A percentile compares a stretch with the other conserved stretches of the same genome.
Conservation (phyloP, 2,888 invertebrate species). For the Unio pictorum region DNA sequence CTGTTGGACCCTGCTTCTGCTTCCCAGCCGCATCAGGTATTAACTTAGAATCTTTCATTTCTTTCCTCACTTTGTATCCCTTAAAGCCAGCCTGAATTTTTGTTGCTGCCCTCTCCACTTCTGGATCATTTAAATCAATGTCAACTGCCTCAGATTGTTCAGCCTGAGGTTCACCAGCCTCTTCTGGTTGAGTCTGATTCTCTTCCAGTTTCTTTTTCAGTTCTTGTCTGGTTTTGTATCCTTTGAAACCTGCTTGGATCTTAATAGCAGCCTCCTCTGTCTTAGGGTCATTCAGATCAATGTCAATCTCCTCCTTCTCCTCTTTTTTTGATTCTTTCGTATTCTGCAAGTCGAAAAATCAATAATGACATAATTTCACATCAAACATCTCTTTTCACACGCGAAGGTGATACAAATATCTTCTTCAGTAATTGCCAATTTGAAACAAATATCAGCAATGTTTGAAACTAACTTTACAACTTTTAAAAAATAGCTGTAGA, state of each 20-base stretch:
- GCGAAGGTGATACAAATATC: too few species aligned
- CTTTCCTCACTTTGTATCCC: constrained; percentile 58
- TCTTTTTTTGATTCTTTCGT: constrained; percentile 10
- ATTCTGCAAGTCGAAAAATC: constrained; percentile 4
- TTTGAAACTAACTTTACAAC: too few species aligned
- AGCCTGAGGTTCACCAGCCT: neutral
- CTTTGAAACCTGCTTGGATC: constrained; percentile 67
- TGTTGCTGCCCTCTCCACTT: constrained; percentile 57
- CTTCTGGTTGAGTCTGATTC: constrained; percentile 2
- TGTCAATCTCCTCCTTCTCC: constrained; percentile 38
- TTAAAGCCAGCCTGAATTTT: constrained; percentile 67
- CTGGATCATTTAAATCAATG: constrained; percentile 56
- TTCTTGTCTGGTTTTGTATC: constrained; percentile 58
- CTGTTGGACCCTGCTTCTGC: constrained; percentile 11
- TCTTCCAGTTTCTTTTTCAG: constrained; percentile 38
- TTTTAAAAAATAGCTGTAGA: too few species aligned
- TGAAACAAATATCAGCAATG: too few species aligned
- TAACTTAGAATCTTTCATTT: constrained; percentile 37
- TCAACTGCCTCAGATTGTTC: constrained; percentile 31
- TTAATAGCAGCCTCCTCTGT: constrained; percentile 60
- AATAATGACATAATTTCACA: too few species aligned
- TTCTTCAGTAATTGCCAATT: too few species aligned
- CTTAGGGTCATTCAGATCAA: constrained; percentile 57
- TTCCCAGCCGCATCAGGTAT: constrained; percentile 11
- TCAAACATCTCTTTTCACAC: too few species aligned